These are phyloP conservation scores for Cerastis leucographa DNA, from an alignment of 2,888 invertebrate species.

Conservation along the genomic window DNA sequence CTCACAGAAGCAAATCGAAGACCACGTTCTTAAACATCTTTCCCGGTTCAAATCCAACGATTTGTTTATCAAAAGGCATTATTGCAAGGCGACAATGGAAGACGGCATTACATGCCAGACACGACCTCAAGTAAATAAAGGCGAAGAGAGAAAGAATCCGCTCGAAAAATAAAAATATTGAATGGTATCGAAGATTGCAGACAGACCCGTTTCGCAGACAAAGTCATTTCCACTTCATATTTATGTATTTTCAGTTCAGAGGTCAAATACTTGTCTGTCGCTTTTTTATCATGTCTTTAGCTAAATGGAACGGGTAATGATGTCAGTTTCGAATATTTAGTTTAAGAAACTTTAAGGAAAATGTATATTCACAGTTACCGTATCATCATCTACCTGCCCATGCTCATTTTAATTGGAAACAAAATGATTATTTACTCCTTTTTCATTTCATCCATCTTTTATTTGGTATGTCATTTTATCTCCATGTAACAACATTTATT, in stretches of 20 bases:
- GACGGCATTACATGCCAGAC: conserved; percentile 29
- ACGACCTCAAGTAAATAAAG: conserved; percentile 40
- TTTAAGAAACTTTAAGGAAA: background rate
- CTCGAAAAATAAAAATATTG: conserved; percentile 47
- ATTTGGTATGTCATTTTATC: background rate
- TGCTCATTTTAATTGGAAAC: background rate
- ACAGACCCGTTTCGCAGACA: conserved; percentile 34
- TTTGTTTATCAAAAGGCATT: background rate
- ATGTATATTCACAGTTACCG: background rate
- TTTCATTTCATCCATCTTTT: background rate
- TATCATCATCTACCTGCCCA: background rate
- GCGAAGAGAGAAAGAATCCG: conserved; percentile 23
- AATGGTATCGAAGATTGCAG: conserved; percentile 43
- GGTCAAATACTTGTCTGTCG: conserved; percentile 24
- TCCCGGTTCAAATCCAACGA: background rate
- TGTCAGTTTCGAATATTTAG: background rate
- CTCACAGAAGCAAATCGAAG: background rate
- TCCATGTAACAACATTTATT: background rate
- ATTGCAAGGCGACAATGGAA: conserved; percentile 14
- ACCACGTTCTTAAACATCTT: background rate
- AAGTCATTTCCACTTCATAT: conserved; percentile 42
- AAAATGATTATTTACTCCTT: background rate
- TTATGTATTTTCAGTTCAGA: conserved; percentile 39
- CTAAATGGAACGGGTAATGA: background rate
- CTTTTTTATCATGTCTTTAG: background rate